These are phyloP conservation scores for Tautogolabrus adspersus DNA, from an alignment of 2,113 vertebrate genomes.

Conservation along the genomic window DNA sequence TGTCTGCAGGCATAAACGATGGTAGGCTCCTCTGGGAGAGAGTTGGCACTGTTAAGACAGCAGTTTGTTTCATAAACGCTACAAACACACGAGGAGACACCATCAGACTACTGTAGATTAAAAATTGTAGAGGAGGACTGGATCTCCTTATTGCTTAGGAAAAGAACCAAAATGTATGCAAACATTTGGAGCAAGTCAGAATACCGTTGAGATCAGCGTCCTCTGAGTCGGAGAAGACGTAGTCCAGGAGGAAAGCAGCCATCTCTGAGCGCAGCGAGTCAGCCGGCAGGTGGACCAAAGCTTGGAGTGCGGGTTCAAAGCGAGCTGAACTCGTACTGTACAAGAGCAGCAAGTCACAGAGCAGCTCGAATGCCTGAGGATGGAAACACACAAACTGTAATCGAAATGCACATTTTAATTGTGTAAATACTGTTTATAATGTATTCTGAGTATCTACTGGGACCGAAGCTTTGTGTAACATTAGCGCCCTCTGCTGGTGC, in stretches of 20 bases:
- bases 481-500: no score
- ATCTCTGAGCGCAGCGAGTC: conserved; percentile 86
- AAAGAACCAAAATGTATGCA: background rate
- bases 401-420: no score
- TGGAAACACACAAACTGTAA: background rate
- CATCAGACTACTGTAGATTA: background rate
- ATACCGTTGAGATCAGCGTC: conserved; percentile 61
- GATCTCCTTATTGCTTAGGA: background rate
- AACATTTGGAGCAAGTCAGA: background rate
- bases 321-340: conserved; percentile 75
- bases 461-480: no score
- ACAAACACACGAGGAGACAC: background rate
- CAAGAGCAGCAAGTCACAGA: conserved; percentile 90
- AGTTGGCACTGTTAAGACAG: conserved; percentile 14
- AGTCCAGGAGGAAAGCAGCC: conserved; percentile 90
- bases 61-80: conserved; percentile 17
- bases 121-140: background rate
- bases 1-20: conserved; percentile 21
- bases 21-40: conserved; percentile 9
- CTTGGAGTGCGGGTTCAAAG: conserved; percentile 68
- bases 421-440: no score
- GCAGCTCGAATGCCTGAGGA: conserved; percentile 87
- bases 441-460: no score
- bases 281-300: conserved; percentile 78
- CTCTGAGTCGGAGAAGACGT: conserved; percentile 84